phyloP scores from a whole-genome alignment of 2,797 vertebrate species.

The Halcyon leucocephala region DNA sequence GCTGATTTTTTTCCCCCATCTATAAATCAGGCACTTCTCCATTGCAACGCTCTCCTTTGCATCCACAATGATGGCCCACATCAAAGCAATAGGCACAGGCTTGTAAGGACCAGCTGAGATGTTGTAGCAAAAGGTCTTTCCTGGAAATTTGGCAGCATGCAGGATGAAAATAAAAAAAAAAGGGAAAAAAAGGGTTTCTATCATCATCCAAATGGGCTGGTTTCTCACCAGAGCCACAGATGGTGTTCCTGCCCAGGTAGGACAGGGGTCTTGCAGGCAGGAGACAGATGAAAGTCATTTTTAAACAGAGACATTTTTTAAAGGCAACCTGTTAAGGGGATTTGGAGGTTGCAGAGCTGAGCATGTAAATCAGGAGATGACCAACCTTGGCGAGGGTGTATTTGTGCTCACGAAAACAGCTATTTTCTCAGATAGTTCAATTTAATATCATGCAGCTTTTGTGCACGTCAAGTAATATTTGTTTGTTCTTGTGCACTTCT shows the following conservation, averaged over 20 bases:
- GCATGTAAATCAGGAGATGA: constrained; percentile 31
- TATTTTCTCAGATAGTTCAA: neutral
- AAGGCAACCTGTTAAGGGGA: neutral
- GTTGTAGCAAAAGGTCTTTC: neutral
- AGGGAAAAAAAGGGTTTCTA: neutral
- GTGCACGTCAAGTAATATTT: constrained; percentile 34
- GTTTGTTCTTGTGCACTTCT: constrained; percentile 35
- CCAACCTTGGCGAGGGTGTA: neutral
- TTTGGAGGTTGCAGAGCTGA: constrained; percentile 25
- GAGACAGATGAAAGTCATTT: constrained; percentile 14
- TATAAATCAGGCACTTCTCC: constrained; percentile 37
- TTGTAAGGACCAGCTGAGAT: neutral
- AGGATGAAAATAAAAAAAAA: neutral
- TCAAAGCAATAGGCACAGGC: neutral
- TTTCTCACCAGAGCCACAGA: constrained; percentile 38
- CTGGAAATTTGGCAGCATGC: neutral
- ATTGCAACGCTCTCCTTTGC: neutral
- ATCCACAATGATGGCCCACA: neutral
- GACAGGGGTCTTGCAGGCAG: neutral
- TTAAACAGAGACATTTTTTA: neutral
- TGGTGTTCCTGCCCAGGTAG: neutral
- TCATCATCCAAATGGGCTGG: neutral
- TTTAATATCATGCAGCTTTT: constrained; percentile 29
- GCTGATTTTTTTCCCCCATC: neutral
- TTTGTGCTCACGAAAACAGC: constrained; percentile 24